phyloP scores from a whole-genome alignment of 2,113 vertebrate genomes.

The Trichomycterus rosablanca region DNA sequence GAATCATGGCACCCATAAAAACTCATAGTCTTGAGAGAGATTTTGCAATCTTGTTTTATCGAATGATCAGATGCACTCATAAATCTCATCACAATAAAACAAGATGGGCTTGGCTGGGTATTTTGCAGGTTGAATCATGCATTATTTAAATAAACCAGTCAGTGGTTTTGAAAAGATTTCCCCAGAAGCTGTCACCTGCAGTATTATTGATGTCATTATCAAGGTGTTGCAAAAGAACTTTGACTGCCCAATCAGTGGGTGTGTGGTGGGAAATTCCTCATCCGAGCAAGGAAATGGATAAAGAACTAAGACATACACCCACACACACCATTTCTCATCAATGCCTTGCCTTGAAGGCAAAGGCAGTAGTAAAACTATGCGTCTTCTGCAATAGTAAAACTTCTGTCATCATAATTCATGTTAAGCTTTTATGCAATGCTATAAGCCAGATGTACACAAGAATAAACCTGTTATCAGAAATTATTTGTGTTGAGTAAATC shows the following conservation, averaged over 20 bases:
- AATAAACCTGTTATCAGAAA: constrained; percentile 28
- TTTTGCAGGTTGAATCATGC: constrained; percentile 40
- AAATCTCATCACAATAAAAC: constrained; percentile 42
- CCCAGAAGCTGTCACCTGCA: constrained; percentile 19
- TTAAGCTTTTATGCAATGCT: constrained; percentile 27
- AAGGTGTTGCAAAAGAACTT: constrained; percentile 28
- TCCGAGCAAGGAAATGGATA: constrained; percentile 37
- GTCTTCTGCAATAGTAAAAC: constrained; percentile 53
- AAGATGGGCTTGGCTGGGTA: constrained; percentile 31
- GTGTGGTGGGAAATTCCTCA: constrained; percentile 19
- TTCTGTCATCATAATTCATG: constrained; percentile 60
- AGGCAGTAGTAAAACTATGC: constrained; percentile 28
- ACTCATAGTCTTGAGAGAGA: constrained; percentile 33
- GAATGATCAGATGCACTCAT: constrained; percentile 32
- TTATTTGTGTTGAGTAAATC: constrained; percentile 21
- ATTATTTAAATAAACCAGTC: constrained; percentile 40
- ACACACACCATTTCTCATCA: constrained; percentile 28
- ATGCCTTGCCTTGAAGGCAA: constrained; percentile 33
- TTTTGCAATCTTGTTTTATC: constrained; percentile 35
- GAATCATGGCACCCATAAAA: constrained; percentile 37
- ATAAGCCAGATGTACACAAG: constrained; percentile 20
- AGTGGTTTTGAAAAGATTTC: constrained; percentile 39
- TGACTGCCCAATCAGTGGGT: constrained; percentile 15
- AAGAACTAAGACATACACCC: constrained; percentile 49
- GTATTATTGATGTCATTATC: constrained; percentile 27